These are phyloP conservation scores for Lophius piscatorius DNA, from an alignment of 2,113 vertebrate species.

Conservation along the genomic window DNA sequence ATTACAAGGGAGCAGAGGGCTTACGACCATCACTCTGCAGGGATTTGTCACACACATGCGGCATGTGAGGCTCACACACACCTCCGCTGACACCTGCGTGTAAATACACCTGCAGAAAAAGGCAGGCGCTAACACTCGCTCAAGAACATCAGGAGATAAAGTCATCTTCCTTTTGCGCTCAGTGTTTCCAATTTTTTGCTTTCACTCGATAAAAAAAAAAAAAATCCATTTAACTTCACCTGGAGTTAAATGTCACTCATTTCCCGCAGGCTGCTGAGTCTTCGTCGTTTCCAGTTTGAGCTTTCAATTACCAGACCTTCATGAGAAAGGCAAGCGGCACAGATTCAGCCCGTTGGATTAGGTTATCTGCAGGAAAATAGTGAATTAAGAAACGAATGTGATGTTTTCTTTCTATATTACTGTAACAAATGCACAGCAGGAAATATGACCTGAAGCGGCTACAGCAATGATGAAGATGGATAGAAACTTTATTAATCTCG, in stretches of 20 bases:
- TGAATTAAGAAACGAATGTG: too few species aligned
- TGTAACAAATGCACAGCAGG: too few species aligned
- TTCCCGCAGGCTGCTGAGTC: background rate
- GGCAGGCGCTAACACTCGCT: background rate
- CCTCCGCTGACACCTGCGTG: background rate
- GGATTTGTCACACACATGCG: conserved; percentile 43
- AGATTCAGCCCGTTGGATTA: too few species aligned
- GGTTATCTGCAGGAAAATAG: too few species aligned
- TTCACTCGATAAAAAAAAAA: conserved; percentile 11
- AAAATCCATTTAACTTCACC: conserved; percentile 7
- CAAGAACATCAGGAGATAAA: background rate
- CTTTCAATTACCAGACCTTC: conserved; percentile 4
- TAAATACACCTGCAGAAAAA: background rate
- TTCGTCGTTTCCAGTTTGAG: conserved; percentile 6
- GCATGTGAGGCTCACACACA: conserved; percentile 9
- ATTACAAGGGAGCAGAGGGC: conserved; percentile 56
- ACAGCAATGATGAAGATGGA: too few species aligned
- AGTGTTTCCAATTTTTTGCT: background rate
- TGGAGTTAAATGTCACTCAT: background rate
- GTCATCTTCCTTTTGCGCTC: background rate
- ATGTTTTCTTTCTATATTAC: too few species aligned
- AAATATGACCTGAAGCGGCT: too few species aligned
- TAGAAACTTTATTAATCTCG: too few species aligned
- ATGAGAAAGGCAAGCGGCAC: too few species aligned
- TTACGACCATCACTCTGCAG: conserved; percentile 58